These are phyloP conservation scores for Hyalella azteca DNA, from an alignment of 2,888 invertebrate species.

Conservation along the genomic window DNA sequence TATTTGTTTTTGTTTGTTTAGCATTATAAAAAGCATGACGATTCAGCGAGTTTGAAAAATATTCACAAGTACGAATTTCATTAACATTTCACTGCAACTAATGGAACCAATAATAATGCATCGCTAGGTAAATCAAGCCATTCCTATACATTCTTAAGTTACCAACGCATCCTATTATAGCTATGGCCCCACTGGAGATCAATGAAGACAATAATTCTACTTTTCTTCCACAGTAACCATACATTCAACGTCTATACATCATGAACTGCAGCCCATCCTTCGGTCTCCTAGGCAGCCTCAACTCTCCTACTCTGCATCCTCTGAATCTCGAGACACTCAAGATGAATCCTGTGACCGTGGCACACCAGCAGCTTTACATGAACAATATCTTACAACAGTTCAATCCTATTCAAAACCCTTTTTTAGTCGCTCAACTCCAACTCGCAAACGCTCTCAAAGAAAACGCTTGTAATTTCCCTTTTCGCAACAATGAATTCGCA, in stretches of 20 bases:
- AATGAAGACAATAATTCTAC: no score
- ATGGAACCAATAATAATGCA: no score
- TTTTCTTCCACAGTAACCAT: no score
- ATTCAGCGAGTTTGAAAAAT: no score
- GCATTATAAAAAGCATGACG: no score
- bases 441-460: conserved; percentile 12
- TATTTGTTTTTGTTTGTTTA: no score
- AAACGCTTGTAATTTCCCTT: not conserved
- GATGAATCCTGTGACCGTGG: not conserved
- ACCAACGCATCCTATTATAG: no score
- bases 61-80: no score
- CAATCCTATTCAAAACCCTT: not conserved
- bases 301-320: not conserved
- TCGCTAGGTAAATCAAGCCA: no score
- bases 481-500: not conserved
- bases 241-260: not conserved
- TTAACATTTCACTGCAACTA: no score
- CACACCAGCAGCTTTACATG: conserved; percentile 20
- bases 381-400: not conserved
- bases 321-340: not conserved
- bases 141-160: no score
- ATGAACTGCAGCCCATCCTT: conserved; percentile 23
- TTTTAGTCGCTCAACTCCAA: conserved; percentile 4
- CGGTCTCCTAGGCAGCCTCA: not conserved
- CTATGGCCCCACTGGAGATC: no score